Base-by-base conservation (phyloP, 2,113 vertebrate species). In the Scatophagus argus region DNA sequence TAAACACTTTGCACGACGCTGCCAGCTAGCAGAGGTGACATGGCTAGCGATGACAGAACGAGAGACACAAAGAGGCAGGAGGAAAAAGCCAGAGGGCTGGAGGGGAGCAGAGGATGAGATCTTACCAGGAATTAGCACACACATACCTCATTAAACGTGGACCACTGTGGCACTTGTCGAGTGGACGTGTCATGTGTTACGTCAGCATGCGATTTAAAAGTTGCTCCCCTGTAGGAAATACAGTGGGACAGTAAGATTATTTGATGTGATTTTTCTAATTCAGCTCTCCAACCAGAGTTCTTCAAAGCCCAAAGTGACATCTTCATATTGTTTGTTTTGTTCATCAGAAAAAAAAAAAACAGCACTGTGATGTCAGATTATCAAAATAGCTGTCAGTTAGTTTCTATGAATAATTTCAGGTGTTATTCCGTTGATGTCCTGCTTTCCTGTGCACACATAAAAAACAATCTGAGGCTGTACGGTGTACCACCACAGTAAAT, bases 81-180 rank as follows among this genome's bases (percentile, higher is more conserved):
- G 55, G 68, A 55, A 43, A 58, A 49, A 77, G 55, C 44, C 43
- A 69, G 52, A 70, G 43, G 32, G 10, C 29, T 3, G 19, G 7
- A 3, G 29, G 17, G 11, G 1, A 16, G 9, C 11, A n/a, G 27
- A 63, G 56, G 23, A 65, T 32, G 52, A 32, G 49, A 66, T 58
- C 52, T 67, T 89, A 10, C 84, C 43, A 52, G 64, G 85, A 91
- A 87, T 77, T 81, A 78, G 72, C 72, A 59, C 63, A 59, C 63
- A 29, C 38, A 68, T 60, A 29, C 32, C 43, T 83, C 71, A 82
- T 73, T 76, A 75, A 79, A 77, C 4, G 0, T 70, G 69, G 34
- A 47, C 29, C 47, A 12, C 32, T 23, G 0, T 27, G 32, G 56
- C 46, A 70, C 46, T 78, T 84, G n/a, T 85, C 49, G 75, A 82